Percentiles rank a stretch among this genome's conserved stretches.
These are phyloP conservation scores for Poeciliopsis retropinna DNA, from an alignment of 2,113 vertebrate genomes.

Conservation along the genomic window DNA sequence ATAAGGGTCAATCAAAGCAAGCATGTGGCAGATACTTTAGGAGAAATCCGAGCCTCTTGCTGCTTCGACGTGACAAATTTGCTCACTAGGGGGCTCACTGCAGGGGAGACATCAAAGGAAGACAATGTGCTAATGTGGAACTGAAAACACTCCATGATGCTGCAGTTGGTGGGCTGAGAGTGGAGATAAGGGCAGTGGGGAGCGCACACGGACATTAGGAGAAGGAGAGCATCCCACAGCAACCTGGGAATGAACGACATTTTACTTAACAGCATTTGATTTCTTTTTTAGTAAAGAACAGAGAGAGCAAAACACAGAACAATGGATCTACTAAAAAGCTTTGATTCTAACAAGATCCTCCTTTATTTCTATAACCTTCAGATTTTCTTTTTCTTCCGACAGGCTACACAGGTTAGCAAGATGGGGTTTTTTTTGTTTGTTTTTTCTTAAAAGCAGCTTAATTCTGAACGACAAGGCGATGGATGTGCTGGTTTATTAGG, in stretches of 20 bases:
- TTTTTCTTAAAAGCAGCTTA: slow-evolving; percentile 3
- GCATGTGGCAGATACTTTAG: slow-evolving; percentile 15
- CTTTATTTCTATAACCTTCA: slow-evolving; percentile 35
- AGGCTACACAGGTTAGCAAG: slow-evolving; percentile 24
- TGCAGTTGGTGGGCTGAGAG: slow-evolving; percentile 53
- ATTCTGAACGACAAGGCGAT: neutral
- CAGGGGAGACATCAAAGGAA: slow-evolving; percentile 62
- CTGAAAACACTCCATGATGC: slow-evolving; percentile 34
- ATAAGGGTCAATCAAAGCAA: slow-evolving; percentile 23
- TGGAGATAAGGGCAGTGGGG: slow-evolving; percentile 47
- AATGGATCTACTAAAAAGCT: neutral
- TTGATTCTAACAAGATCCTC: neutral
- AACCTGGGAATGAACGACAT: slow-evolving; percentile 38
- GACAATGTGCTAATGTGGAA: slow-evolving; percentile 61
- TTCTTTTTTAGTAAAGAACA: neutral
- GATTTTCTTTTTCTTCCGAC: neutral
- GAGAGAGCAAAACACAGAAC: neutral
- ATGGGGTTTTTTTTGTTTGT: slow-evolving; percentile 3
- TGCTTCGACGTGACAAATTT: slow-evolving; percentile 33
- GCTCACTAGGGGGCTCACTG: slow-evolving; percentile 46
- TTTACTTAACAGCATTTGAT: neutral
- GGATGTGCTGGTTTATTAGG: too few species aligned
- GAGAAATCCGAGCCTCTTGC: slow-evolving; percentile 16
- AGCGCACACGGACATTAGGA: slow-evolving; percentile 20
- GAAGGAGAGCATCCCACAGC: slow-evolving; percentile 27